phyloP scores from a whole-genome alignment of 2,113 vertebrate genomes.

The Vanacampus margaritifer region DNA sequence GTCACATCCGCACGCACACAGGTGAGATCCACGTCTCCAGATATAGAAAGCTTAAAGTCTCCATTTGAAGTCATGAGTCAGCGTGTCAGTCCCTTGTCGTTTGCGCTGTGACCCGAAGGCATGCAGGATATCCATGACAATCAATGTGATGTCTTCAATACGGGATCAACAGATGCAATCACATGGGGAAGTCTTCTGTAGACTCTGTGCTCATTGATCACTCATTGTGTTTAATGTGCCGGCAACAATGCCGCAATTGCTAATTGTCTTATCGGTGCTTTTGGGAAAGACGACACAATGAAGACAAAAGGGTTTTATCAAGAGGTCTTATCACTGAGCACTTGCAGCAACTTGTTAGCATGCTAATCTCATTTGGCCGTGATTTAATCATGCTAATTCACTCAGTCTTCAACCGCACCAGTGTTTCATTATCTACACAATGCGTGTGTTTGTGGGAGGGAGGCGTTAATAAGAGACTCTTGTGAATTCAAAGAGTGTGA shows the following conservation, averaged over 20 bases:
- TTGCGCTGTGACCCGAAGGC: conserved; percentile 10
- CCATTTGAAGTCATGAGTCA: conserved; percentile 29
- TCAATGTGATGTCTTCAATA: conserved; percentile 37
- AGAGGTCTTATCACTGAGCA: conserved; percentile 42
- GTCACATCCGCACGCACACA: conserved; percentile 92
- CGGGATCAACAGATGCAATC: conserved; percentile 41
- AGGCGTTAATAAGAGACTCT: conserved; percentile 45
- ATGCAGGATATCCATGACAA: conserved; percentile 24
- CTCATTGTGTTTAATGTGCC: conserved; percentile 57
- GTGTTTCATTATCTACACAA: conserved; percentile 43
- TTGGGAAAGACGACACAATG: conserved; percentile 29
- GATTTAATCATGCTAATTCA: conserved; percentile 70
- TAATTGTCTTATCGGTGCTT: conserved; percentile 58
- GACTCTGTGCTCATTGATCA: conserved; percentile 64
- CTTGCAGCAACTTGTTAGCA: conserved; percentile 59
- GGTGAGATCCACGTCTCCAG: conserved; percentile 60
- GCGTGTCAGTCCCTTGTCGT: conserved; percentile 5
- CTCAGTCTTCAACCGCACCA: conserved; percentile 45
- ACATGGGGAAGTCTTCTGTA: conserved; percentile 39
- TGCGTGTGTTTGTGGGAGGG: conserved; percentile 20
- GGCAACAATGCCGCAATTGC: conserved; percentile 45
- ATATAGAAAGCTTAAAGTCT: neutral
- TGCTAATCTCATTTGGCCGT: conserved; percentile 63
- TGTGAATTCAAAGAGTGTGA: conserved; percentile 21
- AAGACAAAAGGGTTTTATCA: conserved; percentile 40